Percentiles rank a stretch among this genome's conserved stretches.
Conservation (phyloP, 1,140 invertebrate species). For the Drosophila setifemur region DNA sequence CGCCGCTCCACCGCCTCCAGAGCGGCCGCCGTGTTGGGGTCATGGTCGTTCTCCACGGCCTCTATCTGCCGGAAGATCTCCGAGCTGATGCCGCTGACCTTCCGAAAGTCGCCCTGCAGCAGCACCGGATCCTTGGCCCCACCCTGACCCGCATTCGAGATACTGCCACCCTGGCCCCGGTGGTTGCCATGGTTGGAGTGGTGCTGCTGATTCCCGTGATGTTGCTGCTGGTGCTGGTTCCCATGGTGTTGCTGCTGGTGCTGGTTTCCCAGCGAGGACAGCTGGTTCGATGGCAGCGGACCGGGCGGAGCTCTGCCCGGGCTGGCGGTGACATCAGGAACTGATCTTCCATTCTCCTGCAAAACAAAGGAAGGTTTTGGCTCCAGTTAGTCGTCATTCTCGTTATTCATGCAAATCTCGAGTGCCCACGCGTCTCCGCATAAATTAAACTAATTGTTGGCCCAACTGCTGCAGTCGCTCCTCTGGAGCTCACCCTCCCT, state of each 20-base stretch:
- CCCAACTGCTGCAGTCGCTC: not conserved
- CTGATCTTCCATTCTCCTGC: slow-evolving; percentile 93
- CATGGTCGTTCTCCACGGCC: slow-evolving; percentile 96
- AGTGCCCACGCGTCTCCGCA: slow-evolving; percentile 55
- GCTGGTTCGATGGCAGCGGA: slow-evolving; percentile 85
- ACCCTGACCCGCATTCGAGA: slow-evolving; percentile 75
- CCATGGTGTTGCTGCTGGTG: slow-evolving; percentile 84
- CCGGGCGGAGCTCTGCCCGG: slow-evolving; percentile 91
- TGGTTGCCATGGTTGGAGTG: slow-evolving; percentile 72
- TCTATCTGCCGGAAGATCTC: slow-evolving; percentile 98
- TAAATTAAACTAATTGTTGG: slow-evolving; percentile 67
- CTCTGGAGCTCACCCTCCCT: not conserved
- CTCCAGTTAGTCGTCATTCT: slow-evolving; percentile 37
- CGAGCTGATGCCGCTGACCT: slow-evolving; percentile 94
- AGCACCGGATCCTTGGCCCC: slow-evolving; percentile 91
- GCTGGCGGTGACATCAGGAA: slow-evolving; percentile 93
- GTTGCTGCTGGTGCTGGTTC: slow-evolving; percentile 80
- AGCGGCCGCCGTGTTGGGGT: slow-evolving; percentile 94
- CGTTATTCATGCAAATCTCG: slow-evolving; percentile 50
- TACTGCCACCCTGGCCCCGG: slow-evolving; percentile 53
- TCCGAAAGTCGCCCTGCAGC: slow-evolving; percentile 95
- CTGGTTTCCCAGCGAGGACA: slow-evolving; percentile 71
- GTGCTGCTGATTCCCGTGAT: slow-evolving; percentile 62
- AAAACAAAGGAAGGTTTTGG: slow-evolving; percentile 54
- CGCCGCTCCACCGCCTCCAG: slow-evolving; percentile 94